Conservation (phyloP, 2,797 vertebrate species). For the Hemibagrus guttatus region DNA sequence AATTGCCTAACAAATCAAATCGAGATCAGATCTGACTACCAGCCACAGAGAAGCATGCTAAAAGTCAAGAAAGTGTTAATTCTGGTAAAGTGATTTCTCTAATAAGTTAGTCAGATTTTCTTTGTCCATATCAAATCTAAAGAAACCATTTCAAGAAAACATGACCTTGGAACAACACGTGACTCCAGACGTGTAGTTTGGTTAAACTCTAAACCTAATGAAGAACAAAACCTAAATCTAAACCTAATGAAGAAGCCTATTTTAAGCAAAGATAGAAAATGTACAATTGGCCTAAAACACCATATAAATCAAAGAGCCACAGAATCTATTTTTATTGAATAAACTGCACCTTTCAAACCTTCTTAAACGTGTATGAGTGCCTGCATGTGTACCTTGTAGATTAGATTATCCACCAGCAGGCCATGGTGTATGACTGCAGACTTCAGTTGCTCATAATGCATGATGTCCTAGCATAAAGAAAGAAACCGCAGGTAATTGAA, state of each 20-base stretch:
- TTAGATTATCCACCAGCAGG: slow-evolving; percentile 95
- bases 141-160: slow-evolving; percentile 10
- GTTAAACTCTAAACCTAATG: slow-evolving; percentile 26
- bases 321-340: slow-evolving; percentile 47
- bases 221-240: no score
- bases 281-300: background rate
- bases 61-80: background rate
- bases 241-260: background rate
- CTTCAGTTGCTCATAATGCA: slow-evolving; percentile 96
- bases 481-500: slow-evolving; percentile 33
- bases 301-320: slow-evolving; percentile 43
- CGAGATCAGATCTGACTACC: background rate
- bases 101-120: background rate
- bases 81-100: background rate
- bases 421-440: slow-evolving; percentile 93
- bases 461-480: slow-evolving; percentile 81
- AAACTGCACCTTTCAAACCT: slow-evolving; percentile 35
- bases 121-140: slow-evolving; percentile 27
- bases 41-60: background rate
- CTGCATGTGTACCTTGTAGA: slow-evolving; percentile 90
- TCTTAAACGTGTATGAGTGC: slow-evolving; percentile 19
- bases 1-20: background rate
- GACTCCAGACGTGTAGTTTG: slow-evolving; percentile 13
- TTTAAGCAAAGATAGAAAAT: background rate
- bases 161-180: slow-evolving; percentile 14